Evolutionary conservation across 2,113 vertebrate species (phyloP), one percentile per base, ranked within the genome.

Genomic region (Malurus cyaneus): DNA sequence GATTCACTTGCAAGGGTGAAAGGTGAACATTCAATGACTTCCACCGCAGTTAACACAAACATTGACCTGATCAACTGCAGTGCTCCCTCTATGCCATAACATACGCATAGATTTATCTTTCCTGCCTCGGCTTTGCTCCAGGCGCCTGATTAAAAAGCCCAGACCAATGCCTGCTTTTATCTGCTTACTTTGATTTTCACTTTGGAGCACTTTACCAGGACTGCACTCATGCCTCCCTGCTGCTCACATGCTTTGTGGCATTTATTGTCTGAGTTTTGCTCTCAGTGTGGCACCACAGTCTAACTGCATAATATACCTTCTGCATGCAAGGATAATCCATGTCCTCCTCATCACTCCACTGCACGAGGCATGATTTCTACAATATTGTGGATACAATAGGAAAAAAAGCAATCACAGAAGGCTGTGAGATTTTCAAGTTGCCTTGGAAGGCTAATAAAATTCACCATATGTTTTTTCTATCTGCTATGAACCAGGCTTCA

Each of bases 191-290:
- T 96, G 86, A 97, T 97, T 96, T 97, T 91, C 54, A 96, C 60
- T 96, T 95, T 95, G 72, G 80, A 93, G 71, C 72, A 84, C 74
- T 96, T 96, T 89, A 80, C 36, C 54, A 78, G 52, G 85, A 72
- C 60, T 82, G 14, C 72, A 77, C 60, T 92, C 65, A 29, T 42
- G 88, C 64, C 28, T 93, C 64, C 96, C 93, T 92, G 88, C 78
- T 96, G 91, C 47, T 97, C 31, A 47, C 54, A 59, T 65, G 61
- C 94, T 97, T 96, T 89, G 80, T 83, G 76, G 80, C 80, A 93
- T 95, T 97, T 96, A 94, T 96, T 96, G 73, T 96, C 86, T 94
- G 79, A 88, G 60, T 97, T 98, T 96, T 97, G 64, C 60, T 93
- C 93, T 95, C 91, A 92, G 86, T 91, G 42, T 93, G 91, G 31